Base-by-base conservation (phyloP, 2,888 invertebrate species). In the Cremastobaeus sp. region DNA sequence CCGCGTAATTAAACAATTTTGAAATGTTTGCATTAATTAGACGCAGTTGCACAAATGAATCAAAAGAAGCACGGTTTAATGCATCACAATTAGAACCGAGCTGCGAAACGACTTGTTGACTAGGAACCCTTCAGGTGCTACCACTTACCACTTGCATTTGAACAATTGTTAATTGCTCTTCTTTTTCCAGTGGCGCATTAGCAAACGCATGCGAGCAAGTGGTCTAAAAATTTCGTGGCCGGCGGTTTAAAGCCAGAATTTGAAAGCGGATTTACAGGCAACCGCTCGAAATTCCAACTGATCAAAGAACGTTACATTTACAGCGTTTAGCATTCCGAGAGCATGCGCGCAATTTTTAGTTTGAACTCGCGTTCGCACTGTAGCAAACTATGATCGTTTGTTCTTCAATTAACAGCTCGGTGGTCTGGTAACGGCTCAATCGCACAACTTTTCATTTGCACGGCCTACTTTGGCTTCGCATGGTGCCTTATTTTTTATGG, bases 381-480 rank as follows among this genome's bases (percentile, higher is more conserved):
- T 74, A 76, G 76, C 78, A 75, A 82, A 81, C 81, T 81, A 78
- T 80, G 77, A 79, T 76, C 79, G 83, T 82, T 85, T 85, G 84
- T 84, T 83, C 80, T 78, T 76, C 78, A 81, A 85, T 85, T 85
- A 85, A 72, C 84, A 84, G 76, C 74, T 76, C 62, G 48, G 76
- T 77, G 75, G 77, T 74, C 75, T 76, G 75, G 64, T 70, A 78
- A 76, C 79, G 74, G 74, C 64, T 74, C 64, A 47, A 72, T 64
- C 41, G 43, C 47, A 35, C 52, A 64, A 30, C 39, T 77, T 68
- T 78, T 83, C 81, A 80, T 83, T 84, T 84, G 77, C 81, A 79
- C 82, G 81, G 78, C 81, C 83, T 82, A 84, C 82, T 84, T 84
- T 34, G 35, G 35, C 50, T 73, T 55, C 11, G 12, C 17, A 28